phyloP scores from a whole-genome alignment of 2,797 vertebrate species.

The Enteromius argenteus region DNA sequence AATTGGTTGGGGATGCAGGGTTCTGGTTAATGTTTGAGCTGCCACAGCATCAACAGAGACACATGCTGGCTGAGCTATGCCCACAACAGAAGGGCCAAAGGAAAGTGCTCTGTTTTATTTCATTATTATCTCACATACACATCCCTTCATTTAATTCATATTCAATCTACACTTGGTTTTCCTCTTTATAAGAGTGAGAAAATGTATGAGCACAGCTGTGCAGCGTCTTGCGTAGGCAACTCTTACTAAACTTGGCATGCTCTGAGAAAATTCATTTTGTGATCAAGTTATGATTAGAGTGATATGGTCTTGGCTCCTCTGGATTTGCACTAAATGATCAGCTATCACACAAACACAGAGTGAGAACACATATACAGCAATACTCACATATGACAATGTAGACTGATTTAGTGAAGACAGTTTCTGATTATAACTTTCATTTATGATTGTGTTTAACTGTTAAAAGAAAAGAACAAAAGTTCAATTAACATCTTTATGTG shows the following conservation, averaged over 20 bases:
- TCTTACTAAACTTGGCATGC: constrained; percentile 81
- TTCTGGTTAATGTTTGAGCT: no score
- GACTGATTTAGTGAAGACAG: background rate
- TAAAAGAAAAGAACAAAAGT: background rate
- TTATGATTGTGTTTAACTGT: background rate
- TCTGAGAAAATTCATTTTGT: constrained; percentile 85
- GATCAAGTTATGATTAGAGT: constrained; percentile 82
- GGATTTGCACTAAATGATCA: constrained; percentile 69
- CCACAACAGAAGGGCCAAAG: background rate
- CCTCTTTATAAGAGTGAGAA: constrained; percentile 20
- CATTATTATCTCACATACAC: background rate
- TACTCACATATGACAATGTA: background rate
- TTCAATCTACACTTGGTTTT: background rate
- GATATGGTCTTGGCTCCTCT: constrained; percentile 78
- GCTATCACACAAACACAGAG: constrained; percentile 63
- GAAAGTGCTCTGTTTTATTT: background rate
- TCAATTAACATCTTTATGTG: background rate
- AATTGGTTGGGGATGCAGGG: no score
- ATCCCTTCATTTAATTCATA: background rate
- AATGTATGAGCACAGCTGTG: constrained; percentile 80
- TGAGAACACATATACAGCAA: constrained; percentile 37
- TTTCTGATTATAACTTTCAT: background rate
- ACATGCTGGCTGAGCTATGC: background rate
- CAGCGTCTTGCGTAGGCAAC: constrained; percentile 74
- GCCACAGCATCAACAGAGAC: background rate